Evolutionary conservation across 2,113 vertebrate species (phyloP).

Genomic region (Chitala chitala): DNA sequence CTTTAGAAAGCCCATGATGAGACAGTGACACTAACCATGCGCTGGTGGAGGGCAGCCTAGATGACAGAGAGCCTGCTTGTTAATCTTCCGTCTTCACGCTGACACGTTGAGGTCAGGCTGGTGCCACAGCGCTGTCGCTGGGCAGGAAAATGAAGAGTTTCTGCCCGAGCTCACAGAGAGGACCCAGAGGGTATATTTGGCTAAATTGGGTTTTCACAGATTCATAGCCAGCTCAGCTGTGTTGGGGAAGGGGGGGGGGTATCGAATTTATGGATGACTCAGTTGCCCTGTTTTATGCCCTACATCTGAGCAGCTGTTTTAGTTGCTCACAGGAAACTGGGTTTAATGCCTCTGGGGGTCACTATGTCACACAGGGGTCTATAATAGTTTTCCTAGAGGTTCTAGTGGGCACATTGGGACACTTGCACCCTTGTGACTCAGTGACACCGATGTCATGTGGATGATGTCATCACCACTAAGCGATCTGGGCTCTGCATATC

Average conservation of each 20-base stretch:
- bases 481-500: conserved; percentile 34
- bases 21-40: too few relatives aligned
- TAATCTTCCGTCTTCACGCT: conserved; percentile 52
- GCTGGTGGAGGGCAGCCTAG: background rate
- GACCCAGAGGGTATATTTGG: background rate
- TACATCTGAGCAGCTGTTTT: too few relatives aligned
- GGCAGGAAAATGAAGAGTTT: background rate
- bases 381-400: background rate
- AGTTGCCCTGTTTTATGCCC: too few relatives aligned
- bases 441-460: background rate
- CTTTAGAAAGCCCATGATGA: too few relatives aligned
- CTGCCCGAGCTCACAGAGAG: background rate
- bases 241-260: background rate
- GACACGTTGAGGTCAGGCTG: conserved; percentile 56
- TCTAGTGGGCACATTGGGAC: too few relatives aligned
- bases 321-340: too few relatives aligned
- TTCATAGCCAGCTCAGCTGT: background rate
- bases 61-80: conserved; percentile 35
- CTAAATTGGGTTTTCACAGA: background rate
- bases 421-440: background rate
- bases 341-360: too few relatives aligned
- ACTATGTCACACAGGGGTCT: background rate
- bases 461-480: conserved; percentile 28
- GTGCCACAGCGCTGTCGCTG: background rate
- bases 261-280: background rate